phyloP scores from a whole-genome alignment of 2,888 invertebrate genomes.

The Epirrita christyi region DNA sequence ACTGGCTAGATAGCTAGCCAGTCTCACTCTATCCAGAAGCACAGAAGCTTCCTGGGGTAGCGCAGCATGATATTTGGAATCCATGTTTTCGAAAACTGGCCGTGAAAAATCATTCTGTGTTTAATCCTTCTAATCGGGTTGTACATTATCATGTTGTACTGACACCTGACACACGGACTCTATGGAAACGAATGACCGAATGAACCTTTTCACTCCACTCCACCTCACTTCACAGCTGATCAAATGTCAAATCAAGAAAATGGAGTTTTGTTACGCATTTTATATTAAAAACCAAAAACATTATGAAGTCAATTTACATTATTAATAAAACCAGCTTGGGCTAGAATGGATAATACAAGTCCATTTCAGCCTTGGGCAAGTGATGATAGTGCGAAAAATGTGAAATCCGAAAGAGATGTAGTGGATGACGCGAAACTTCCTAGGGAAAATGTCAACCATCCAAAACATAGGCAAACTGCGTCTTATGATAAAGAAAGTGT shows the following conservation, averaged over 20 bases:
- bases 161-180: too few relatives aligned
- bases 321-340: conserved; percentile 62
- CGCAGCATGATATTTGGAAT: too few relatives aligned
- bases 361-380: conserved; percentile 82
- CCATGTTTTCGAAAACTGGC: too few relatives aligned
- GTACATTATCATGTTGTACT: too few relatives aligned
- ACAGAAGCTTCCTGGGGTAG: too few relatives aligned
- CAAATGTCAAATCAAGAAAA: conserved; percentile 80
- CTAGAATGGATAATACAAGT: conserved; percentile 80
- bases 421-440: conserved; percentile 84
- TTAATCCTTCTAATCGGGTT: too few relatives aligned
- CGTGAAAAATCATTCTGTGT: too few relatives aligned
- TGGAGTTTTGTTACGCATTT: conserved; percentile 84
- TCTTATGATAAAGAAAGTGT: conserved; percentile 83
- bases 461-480: conserved; percentile 85
- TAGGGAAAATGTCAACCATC: conserved; percentile 84
- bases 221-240: conserved; percentile 82
- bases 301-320: conserved; percentile 70
- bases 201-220: too few relatives aligned
- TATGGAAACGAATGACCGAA: too few relatives aligned
- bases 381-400: conserved; percentile 78
- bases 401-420: conserved; percentile 78
- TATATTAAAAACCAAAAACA: conserved; percentile 67
- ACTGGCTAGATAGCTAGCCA: too few relatives aligned
- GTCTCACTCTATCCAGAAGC: too few relatives aligned